A percentile compares a stretch with the other conserved stretches of the same genome.
Evolutionary conservation across 2,797 vertebrate genomes (phyloP).

Genomic region (Peromyscus attwateri): DNA sequence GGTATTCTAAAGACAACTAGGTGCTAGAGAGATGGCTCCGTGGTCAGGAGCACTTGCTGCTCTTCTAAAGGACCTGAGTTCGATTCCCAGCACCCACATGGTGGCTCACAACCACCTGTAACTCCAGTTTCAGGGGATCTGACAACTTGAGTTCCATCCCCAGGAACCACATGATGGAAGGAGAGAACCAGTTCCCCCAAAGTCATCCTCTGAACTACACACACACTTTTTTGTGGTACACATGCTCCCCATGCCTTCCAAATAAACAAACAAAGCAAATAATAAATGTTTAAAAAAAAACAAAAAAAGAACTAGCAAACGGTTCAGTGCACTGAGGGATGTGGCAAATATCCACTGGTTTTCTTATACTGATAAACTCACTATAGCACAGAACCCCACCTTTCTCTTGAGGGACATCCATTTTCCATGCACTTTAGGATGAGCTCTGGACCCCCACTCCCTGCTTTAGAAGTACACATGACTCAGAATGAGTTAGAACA

Average conservation of each 20-base stretch:
- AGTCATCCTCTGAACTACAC: neutral
- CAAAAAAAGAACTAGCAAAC: neutral
- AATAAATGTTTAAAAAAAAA: neutral
- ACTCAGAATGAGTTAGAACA: conserved; percentile 17
- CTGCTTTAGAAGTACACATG: neutral
- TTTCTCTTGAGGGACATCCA: conserved; percentile 50
- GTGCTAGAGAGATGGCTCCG: too few species aligned
- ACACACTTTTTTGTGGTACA: neutral
- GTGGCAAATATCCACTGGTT: too few species aligned
- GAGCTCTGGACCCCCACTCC: neutral
- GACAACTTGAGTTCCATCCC: neutral
- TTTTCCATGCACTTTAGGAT: neutral
- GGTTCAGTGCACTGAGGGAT: neutral
- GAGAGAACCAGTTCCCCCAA: neutral
- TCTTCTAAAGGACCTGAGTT: neutral
- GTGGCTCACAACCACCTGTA: neutral
- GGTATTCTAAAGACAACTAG: neutral
- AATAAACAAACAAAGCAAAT: neutral
- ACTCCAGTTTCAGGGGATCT: neutral
- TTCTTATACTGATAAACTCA: neutral
- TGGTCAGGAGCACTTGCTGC: neutral
- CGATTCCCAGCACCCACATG: too few species aligned
- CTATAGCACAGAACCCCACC: neutral
- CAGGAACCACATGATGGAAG: neutral
- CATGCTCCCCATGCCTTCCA: neutral